Percentiles rank a stretch among this genome's conserved stretches.
Evolutionary conservation across 2,888 invertebrate genomes (phyloP).

Genomic region (Sycophila texana): DNA sequence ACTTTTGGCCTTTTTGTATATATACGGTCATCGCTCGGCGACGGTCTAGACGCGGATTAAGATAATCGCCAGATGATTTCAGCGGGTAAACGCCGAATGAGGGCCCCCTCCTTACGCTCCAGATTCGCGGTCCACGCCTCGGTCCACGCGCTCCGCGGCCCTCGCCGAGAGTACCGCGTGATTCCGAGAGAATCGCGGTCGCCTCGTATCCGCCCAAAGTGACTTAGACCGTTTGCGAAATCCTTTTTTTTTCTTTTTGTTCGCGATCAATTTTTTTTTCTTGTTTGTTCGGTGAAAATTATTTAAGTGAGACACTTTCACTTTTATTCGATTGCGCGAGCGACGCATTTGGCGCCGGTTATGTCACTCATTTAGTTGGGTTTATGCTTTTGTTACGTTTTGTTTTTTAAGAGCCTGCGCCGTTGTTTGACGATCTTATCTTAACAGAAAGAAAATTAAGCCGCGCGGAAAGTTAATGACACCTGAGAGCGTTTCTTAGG

Average conservation of each 20-base stretch:
- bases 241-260: not conserved
- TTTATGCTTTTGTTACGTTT: too few species aligned
- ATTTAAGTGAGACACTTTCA: too few species aligned
- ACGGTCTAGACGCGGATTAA: slow-evolving; percentile 49
- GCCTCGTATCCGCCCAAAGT: not conserved
- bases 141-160: too few species aligned
- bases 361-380: too few species aligned
- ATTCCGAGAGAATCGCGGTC: too few species aligned
- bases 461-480: not conserved
- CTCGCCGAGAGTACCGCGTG: too few species aligned
- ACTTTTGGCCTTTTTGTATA: slow-evolving; percentile 43
- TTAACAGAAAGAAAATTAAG: slow-evolving; percentile 14
- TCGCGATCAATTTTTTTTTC: not conserved
- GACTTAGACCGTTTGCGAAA: not conserved
- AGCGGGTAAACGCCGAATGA: not conserved
- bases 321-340: too few species aligned
- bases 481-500: slow-evolving; percentile 13
- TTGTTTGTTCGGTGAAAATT: too few species aligned
- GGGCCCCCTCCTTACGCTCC: not conserved
- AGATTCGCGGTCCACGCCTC: not conserved
- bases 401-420: not conserved
- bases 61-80: slow-evolving; percentile 38
- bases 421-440: slow-evolving; percentile 13
- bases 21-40: not conserved
- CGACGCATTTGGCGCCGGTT: too few species aligned